These are phyloP conservation scores for Scarus forsteni DNA, from an alignment of 2,797 vertebrate genomes.

Conservation along the genomic window DNA sequence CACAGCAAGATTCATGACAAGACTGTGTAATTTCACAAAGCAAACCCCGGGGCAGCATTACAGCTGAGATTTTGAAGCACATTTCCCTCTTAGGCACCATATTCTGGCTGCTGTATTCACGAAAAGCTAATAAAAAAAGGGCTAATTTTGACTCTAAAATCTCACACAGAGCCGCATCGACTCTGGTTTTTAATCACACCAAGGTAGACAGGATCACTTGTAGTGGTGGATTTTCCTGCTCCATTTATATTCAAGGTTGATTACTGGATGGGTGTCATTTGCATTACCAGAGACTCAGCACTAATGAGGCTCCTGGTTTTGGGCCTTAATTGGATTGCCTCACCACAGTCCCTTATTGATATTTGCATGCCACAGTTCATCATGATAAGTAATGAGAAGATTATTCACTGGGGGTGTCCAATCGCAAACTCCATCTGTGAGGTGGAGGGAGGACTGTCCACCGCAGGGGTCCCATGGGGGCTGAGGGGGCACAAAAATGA, in stretches of 20 bases:
- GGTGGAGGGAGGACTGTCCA: conserved; percentile 63
- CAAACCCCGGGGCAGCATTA: conserved; percentile 3
- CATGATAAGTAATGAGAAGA: conserved; percentile 88
- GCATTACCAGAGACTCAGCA: conserved; percentile 85
- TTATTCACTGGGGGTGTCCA: conserved; percentile 85
- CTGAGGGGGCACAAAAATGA: conserved; percentile 36
- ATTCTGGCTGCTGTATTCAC: conserved; percentile 19
- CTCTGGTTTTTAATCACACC: conserved; percentile 62
- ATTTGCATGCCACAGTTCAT: conserved; percentile 87
- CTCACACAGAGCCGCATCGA: conserved; percentile 55
- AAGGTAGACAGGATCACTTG: conserved; percentile 74
- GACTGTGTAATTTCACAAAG: neutral
- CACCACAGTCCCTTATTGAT: conserved; percentile 87
- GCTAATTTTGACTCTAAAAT: conserved; percentile 41
- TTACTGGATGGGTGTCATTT: conserved; percentile 82
- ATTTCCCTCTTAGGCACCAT: conserved; percentile 9
- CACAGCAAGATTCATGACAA: neutral
- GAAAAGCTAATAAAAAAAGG: conserved; percentile 3
- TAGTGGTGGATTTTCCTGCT: conserved; percentile 65
- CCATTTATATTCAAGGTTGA: conserved; percentile 85
- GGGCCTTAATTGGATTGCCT: conserved; percentile 87
- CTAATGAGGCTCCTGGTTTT: conserved; percentile 86
- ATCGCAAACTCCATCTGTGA: conserved; percentile 82
- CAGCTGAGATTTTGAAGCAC: conserved; percentile 1
- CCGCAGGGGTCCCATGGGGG: conserved; percentile 46